These are phyloP conservation scores for Rugalucina vietnamica DNA, from an alignment of 2,888 invertebrate genomes.

Conservation along the genomic window DNA sequence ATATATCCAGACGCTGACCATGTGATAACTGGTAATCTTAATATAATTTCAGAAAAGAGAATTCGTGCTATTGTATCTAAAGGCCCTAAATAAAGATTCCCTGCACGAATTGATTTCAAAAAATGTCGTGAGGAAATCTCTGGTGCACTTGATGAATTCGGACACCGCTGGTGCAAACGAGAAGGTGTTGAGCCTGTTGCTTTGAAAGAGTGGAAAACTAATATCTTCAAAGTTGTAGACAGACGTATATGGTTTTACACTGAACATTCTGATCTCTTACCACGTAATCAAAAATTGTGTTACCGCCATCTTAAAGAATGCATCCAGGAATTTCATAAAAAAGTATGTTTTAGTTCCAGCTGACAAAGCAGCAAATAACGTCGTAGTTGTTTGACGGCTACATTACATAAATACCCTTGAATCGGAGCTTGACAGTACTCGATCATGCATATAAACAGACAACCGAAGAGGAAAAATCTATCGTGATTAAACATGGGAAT, in stretches of 20 bases:
- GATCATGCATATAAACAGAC: too few relatives aligned
- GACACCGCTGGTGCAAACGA: not conserved
- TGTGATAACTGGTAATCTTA: not conserved
- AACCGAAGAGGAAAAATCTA: too few relatives aligned
- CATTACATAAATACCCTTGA: too few relatives aligned
- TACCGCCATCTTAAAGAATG: not conserved
- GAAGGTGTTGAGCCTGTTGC: not conserved
- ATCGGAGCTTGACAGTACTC: too few relatives aligned
- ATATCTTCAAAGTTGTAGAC: not conserved
- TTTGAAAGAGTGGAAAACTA: not conserved
- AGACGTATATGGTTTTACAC: not conserved
- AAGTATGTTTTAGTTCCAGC: conserved; percentile 10
- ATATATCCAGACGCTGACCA: not conserved
- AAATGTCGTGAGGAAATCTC: not conserved
- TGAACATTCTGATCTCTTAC: not conserved
- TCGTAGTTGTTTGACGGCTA: too few relatives aligned
- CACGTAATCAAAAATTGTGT: not conserved
- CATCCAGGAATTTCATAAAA: not conserved
- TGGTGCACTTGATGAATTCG: not conserved
- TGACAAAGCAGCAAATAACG: too few relatives aligned
- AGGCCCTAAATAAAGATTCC: not conserved
- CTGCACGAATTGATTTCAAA: not conserved
- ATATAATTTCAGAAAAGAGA: not conserved
- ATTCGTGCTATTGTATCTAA: not conserved
- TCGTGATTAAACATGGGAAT: too few relatives aligned